Evolutionary conservation across 2,797 vertebrate species (phyloP), one percentile per base, ranked within the genome.

Genomic region (Sebastes matsubarae): DNA sequence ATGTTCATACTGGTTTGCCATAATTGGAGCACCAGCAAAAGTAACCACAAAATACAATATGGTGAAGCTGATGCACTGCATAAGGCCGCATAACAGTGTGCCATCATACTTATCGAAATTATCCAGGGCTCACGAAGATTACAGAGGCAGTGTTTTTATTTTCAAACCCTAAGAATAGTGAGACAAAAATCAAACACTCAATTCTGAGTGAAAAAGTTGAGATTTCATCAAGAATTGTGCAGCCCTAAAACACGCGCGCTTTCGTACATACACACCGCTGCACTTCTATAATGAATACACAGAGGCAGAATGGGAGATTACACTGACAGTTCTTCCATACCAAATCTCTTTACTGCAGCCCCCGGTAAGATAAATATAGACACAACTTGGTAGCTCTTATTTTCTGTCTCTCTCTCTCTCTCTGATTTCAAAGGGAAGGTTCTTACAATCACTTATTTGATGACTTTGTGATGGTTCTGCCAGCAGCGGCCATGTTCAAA

Each of bases 341-440:
- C 87, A 93, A 95, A 94, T 93, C 89, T 90, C 75, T 89, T 94
- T 90, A 88, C 85, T 82, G 87, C 88, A 90, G 88, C 86, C 84
- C 77, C 81, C 76, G 36, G 82, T 79, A 72, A 90, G 93, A 94
- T 92, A 93, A 92, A 93, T 92, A 91, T 94, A 94, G 91, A 90
- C 80, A 84, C 83, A 87, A 88, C 71, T 79, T 77, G 65, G 76
- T 75, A 65, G 81, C 76, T 75, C 64, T 76, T 24, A 20, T 79
- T 80, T 85, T 84, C 18, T 57, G 50, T 74, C 79, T 75, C 34
- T 74, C 36, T 29, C 60, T 70, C n/a, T 36, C 12, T n/a, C 13
- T 75, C 13, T 69, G 69, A 78, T 75, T 88, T 86, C 60, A 86
- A 91, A 90, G 76, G 54, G 50, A 42, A 70, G 42, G 25, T 75